Evolutionary conservation across 2,888 invertebrate species (phyloP).

Genomic region (Venusia cambrica): DNA sequence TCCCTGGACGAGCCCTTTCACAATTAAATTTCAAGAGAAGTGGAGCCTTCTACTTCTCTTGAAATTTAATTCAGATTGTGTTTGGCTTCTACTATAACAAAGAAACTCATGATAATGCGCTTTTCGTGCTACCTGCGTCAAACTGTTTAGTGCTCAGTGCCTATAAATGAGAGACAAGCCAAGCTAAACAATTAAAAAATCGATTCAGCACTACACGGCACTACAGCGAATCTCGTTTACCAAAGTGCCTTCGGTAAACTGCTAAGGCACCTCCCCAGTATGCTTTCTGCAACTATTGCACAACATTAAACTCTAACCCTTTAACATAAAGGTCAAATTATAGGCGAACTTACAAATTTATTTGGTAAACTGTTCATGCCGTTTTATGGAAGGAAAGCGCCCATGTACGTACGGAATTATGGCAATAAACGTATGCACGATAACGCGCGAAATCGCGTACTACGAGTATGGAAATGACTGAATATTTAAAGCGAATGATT

Average conservation of each 20-base stretch:
- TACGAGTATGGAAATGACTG: constrained; percentile 14
- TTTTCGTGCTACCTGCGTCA: no score
- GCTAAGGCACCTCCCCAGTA: constrained; percentile 42
- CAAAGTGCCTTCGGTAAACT: constrained; percentile 53
- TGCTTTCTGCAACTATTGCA: constrained; percentile 7
- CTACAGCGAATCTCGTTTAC: constrained; percentile 45
- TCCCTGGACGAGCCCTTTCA: no score
- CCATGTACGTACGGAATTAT: constrained; percentile 36
- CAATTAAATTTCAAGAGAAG: no score
- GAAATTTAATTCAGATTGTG: no score
- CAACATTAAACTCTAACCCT: constrained; percentile 18
- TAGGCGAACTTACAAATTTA: constrained; percentile 7
- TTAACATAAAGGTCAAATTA: constrained; percentile 16
- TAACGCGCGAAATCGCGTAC: constrained; percentile 29
- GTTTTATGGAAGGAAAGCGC: constrained; percentile 39
- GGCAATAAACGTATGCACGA: constrained; percentile 36
- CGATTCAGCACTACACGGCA: constrained; percentile 31
- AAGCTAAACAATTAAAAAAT: constrained; percentile 26
- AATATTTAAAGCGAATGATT: constrained; percentile 12
- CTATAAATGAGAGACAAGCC: constrained; percentile 8
- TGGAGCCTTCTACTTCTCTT: no score
- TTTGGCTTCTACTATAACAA: no score
- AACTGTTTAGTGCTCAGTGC: no score
- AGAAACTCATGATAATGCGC: no score
- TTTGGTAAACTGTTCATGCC: constrained; percentile 28